These are phyloP conservation scores for Drosophila auraria DNA, from an alignment of 1,140 invertebrate genomes.

Conservation along the genomic window DNA sequence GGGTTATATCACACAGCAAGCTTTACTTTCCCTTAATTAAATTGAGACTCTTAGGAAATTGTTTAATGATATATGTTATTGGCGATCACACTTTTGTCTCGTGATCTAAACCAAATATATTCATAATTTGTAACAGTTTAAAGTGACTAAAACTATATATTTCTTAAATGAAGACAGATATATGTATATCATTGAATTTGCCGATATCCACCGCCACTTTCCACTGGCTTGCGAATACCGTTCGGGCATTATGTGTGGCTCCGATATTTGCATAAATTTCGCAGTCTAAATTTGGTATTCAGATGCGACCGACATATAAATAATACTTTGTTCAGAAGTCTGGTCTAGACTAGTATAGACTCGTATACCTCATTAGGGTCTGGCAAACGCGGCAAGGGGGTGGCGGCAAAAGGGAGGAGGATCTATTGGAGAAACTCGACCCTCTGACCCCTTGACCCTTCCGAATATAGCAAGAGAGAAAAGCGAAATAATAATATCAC, in stretches of 20 bases:
- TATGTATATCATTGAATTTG: neutral
- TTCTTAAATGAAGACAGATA: neutral
- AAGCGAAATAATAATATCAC: constrained; percentile 28
- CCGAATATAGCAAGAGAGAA: constrained; percentile 19
- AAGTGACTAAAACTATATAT: constrained; percentile 1
- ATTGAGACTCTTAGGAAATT: neutral
- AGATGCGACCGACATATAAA: constrained; percentile 4
- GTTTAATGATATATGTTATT: neutral
- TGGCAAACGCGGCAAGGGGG: neutral
- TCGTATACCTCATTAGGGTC: constrained; percentile 13
- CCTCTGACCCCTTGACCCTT: constrained; percentile 44
- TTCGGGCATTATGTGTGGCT: constrained; percentile 19
- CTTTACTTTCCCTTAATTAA: constrained; percentile 14
- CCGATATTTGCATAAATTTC: constrained; percentile 42
- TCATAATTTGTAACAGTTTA: constrained; percentile 4
- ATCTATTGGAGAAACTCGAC: constrained; percentile 37
- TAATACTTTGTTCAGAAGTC: constrained; percentile 37
- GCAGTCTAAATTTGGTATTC: constrained; percentile 40
- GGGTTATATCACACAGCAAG: neutral
- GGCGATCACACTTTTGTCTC: constrained; percentile 14
- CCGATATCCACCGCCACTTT: constrained; percentile 22
- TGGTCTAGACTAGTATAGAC: constrained; percentile 8
- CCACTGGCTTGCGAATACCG: constrained; percentile 28
- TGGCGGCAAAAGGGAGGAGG: constrained; percentile 6
- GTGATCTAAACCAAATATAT: neutral